Base-by-base conservation (phyloP, 2,888 invertebrate species). In the Eulithis testata region DNA sequence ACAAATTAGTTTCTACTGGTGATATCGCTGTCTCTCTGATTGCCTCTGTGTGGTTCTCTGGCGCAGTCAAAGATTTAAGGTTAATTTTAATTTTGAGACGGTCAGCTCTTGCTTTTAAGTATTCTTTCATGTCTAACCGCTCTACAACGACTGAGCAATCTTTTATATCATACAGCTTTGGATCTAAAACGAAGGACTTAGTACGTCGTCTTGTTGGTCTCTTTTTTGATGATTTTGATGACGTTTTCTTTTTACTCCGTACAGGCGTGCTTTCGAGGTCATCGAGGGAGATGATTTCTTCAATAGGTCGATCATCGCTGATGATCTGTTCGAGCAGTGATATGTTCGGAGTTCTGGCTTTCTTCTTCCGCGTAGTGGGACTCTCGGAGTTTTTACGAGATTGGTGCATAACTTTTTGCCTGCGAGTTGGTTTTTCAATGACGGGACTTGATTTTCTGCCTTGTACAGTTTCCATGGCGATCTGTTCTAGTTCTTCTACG, bases 311-410 rank as follows among this genome's bases (percentile, higher is more conserved):
- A 52, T 92, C 89, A 73, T 90, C 90, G 47, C 82, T 87, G 61
- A 93, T 88, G 31, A 90, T 91, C 73, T 92, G 88, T 69, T 93
- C 92, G 66, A 91, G 80, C 2, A 91, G 82, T 21, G 91, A 91
- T 78, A 92, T 90, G 71, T 88, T 91, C 43, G 89, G 88, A 7
- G 88, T 71, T 11, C 51, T 89, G 0, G 71, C 1, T 74, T 83
- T 89, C 63, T 75, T 85, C 36, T 72, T 75, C 68, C 74, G 80
- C 51, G 70, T 70, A 14, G 74, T 74, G 3, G 89, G 86, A 66
- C 85, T 89, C 47, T 73, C 76, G n/a, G 86, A 84, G 37, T 66
- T 78, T 60, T 77, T 80, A 40, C 78, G 76, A 12, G 80, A 73
- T 53, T 76, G 74, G 14, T 76, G 68, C 21, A 79, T 60, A 9